These are phyloP conservation scores for Caenorhabditis sinica DNA, from an alignment of 2,888 invertebrate genomes.

Conservation along the genomic window DNA sequence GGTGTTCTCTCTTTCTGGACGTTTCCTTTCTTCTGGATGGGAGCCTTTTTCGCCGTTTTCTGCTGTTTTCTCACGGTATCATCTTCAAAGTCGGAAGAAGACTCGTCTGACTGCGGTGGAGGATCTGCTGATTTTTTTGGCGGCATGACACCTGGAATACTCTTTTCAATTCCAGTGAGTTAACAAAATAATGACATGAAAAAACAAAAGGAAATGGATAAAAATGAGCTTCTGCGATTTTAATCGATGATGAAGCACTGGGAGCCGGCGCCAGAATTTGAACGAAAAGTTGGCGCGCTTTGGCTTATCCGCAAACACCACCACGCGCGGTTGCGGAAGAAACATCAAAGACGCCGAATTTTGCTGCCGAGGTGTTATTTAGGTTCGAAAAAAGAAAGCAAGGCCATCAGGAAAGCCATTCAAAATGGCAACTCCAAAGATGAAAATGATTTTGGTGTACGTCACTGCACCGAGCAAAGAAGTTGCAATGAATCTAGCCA, in stretches of 20 bases:
- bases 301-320: slow-evolving; percentile 22
- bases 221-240: background rate
- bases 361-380: background rate
- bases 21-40: background rate
- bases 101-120: slow-evolving; percentile 52
- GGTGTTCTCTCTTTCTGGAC: background rate
- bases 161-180: background rate
- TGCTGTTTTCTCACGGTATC: background rate
- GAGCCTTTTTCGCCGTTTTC: slow-evolving; percentile 18
- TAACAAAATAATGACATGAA: background rate
- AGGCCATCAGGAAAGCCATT: background rate
- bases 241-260: background rate
- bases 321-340: slow-evolving; percentile 24
- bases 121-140: slow-evolving; percentile 39
- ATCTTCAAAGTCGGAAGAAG: slow-evolving; percentile 33
- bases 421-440: slow-evolving; percentile 48
- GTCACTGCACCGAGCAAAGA: slow-evolving; percentile 79
- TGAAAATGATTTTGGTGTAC: slow-evolving; percentile 71
- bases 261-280: slow-evolving; percentile 39
- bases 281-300: slow-evolving; percentile 53
- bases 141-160: slow-evolving; percentile 27
- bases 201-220: background rate
- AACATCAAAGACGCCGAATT: background rate
- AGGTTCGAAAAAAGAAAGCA: background rate
- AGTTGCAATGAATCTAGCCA: slow-evolving; percentile 75